Base-by-base conservation (phyloP, 2,113 vertebrate genomes). In the Herpailurus yagouaroundi region DNA sequence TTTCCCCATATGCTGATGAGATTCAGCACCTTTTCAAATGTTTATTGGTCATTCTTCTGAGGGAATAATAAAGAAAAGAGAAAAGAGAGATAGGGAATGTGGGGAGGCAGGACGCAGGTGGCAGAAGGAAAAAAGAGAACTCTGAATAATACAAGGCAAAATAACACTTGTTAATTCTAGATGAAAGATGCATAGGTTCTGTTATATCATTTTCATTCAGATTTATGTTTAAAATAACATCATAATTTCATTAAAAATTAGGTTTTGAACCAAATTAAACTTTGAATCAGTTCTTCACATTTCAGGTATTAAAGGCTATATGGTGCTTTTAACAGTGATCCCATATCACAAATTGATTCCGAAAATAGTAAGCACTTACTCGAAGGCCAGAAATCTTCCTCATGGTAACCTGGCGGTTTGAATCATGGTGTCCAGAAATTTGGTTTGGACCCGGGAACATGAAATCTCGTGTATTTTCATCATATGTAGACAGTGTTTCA, bases 381-480 rank as follows among this genome's bases (percentile, higher is more conserved):
- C 98, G 98, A 97, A 99, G 99, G 85, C 97, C 98, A 97, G 98
- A 97, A 38, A 99, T 99, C 95, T 98, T 99, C 98, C 99, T 99
- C 99, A 99, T 99, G 98, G 99, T 98, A 97, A 99, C 98, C 95
- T 99, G 99, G 98, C 99, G 99, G 97, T 99, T 98, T 97, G 98
- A 98, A 97, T 98, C 99, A 95, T 97, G 98, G 96, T 98, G 98
- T 96, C 98, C 98, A 89, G 97, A 97, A 94, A 98, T 98, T 97
- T 99, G 98, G 95, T 98, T 99, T 97, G 99, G 99, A 97, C 99
- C 99, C 89, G 99, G 99, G 97, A 99, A 99, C 98, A 99, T 99
- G 98, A 99, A 99, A 96, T 99, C 99, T 98, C 99, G 99, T 98
- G 99, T 99, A 98, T 99, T 99, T 98, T 99, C 99, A 98, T 99